Percentiles rank a stretch among this genome's conserved stretches.
Conservation (phyloP, 30 jellyfish, hydroid and myxozoan genomes). For the Phacellophora camtschatica region DNA sequence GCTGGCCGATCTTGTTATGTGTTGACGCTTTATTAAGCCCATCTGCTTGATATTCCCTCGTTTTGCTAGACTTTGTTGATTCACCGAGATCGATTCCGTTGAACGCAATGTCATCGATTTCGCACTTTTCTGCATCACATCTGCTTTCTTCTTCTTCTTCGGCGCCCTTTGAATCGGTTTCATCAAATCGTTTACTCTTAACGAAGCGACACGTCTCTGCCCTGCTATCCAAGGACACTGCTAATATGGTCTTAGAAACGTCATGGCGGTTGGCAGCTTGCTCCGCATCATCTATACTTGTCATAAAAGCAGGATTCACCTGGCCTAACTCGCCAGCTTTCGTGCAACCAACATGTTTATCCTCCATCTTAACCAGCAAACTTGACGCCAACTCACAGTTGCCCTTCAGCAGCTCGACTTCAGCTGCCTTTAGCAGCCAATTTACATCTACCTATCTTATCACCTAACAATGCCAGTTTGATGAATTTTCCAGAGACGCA, state of each 20-base stretch:
- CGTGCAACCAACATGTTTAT: not conserved
- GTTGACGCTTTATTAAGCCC: not conserved
- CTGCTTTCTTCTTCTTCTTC: not conserved
- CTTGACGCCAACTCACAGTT: too few relatives aligned
- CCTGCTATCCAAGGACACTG: not conserved
- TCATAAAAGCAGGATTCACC: constrained; percentile 46
- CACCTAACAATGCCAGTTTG: not conserved
- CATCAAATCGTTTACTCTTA: not conserved
- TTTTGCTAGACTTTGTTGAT: not conserved
- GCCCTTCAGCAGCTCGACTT: too few relatives aligned
- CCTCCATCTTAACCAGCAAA: constrained; percentile 3
- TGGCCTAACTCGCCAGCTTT: constrained; percentile 49
- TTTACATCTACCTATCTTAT: too few relatives aligned
- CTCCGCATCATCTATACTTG: constrained; percentile 56
- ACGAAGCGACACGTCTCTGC: not conserved
- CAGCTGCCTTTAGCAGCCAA: not conserved
- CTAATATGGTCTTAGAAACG: not conserved
- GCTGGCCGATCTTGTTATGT: too few relatives aligned
- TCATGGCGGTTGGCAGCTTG: constrained; percentile 13
- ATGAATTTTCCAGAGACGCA: not conserved
- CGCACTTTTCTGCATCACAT: not conserved
- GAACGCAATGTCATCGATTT: not conserved
- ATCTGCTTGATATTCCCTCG: not conserved
- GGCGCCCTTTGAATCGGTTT: not conserved
- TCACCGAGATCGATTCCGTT: not conserved